These are phyloP conservation scores for Hippocampus comes DNA, from an alignment of 2,113 vertebrate genomes.

Conservation along the genomic window DNA sequence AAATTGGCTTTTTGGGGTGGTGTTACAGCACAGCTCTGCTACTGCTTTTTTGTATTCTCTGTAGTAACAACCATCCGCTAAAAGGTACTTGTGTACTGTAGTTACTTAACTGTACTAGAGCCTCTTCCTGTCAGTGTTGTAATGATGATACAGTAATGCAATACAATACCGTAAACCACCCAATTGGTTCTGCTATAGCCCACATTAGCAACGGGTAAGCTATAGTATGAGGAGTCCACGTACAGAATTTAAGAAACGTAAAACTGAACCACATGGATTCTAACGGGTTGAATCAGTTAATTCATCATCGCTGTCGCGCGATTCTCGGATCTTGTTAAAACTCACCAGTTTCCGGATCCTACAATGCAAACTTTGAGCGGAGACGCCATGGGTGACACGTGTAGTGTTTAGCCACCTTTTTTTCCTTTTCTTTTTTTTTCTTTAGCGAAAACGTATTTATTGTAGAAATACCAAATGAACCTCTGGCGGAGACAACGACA, in stretches of 20 bases:
- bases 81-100: neutral
- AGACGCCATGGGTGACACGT: constrained; percentile 60
- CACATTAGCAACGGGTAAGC: neutral
- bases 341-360: constrained; percentile 95
- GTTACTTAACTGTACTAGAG: neutral
- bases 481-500: neutral
- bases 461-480: neutral
- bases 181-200: neutral
- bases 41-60: neutral
- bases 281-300: neutral
- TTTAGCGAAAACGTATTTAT: neutral
- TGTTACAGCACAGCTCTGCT: neutral
- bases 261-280: neutral
- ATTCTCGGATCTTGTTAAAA: neutral
- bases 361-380: constrained; percentile 87
- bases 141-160: neutral
- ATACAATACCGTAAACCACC: neutral
- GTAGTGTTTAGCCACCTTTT: neutral
- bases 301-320: neutral
- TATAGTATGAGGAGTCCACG: neutral
- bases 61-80: neutral
- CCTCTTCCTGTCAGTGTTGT: neutral
- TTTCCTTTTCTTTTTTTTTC: neutral
- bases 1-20: neutral
- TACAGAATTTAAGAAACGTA: neutral